Percentiles rank a stretch among this genome's conserved stretches.
Evolutionary conservation across 2,888 invertebrate genomes (phyloP).

Genomic region (Entomobrya proxima): DNA sequence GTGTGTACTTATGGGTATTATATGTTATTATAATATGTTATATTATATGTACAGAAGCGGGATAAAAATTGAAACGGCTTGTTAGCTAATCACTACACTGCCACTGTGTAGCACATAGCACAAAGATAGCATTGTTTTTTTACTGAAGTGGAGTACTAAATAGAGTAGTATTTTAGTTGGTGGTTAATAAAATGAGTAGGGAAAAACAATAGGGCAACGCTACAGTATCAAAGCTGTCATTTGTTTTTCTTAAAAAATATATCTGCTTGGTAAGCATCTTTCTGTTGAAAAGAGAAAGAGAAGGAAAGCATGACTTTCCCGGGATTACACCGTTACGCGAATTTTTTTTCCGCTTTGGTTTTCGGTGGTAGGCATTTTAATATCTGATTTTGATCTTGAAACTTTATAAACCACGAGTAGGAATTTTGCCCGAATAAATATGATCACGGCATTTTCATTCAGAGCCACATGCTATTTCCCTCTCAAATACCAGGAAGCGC

Average conservation of each 20-base stretch:
- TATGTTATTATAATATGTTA: too few relatives aligned
- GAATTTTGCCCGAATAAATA: too few relatives aligned
- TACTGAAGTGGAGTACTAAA: not conserved
- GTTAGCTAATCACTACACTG: not conserved
- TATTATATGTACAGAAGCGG: conserved; percentile 37
- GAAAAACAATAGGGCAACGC: conserved; percentile 15
- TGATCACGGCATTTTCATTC: conserved; percentile 10
- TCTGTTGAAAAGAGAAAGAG: not conserved
- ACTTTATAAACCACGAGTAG: too few relatives aligned
- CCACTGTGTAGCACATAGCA: not conserved
- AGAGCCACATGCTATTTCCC: not conserved
- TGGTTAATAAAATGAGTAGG: not conserved
- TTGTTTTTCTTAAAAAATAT: too few relatives aligned
- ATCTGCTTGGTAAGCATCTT: not conserved
- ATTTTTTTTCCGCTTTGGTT: too few relatives aligned
- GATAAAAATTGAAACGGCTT: conserved; percentile 35
- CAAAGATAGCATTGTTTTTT: not conserved
- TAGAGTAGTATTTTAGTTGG: not conserved
- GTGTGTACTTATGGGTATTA: not conserved
- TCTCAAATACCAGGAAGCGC: not conserved
- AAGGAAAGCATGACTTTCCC: conserved; percentile 48
- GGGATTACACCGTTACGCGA: too few relatives aligned
- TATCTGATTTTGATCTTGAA: conserved; percentile 15
- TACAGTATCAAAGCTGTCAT: not conserved
- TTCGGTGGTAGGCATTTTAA: not conserved